Evolutionary conservation across 2,888 invertebrate genomes (phyloP), one percentile per base, ranked within the genome.

Genomic region (Chymomyza amoena): DNA sequence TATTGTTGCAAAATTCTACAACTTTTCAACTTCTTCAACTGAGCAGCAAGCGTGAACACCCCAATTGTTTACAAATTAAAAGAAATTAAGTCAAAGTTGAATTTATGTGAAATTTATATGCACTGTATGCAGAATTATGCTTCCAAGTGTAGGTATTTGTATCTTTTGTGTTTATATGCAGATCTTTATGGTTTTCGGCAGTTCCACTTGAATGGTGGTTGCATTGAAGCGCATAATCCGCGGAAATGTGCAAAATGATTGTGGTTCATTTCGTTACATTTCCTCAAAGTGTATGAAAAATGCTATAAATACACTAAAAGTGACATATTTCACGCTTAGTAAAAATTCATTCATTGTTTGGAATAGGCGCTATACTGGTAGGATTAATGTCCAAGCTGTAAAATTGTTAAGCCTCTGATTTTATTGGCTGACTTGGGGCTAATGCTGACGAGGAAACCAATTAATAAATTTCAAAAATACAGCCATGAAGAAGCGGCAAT

Each of bases 301-400:
- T 72, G 75, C 80, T 90, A 90, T 90, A 90, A 89, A 90, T 89
- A 89, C 69, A 62, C 68, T 66, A 78, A 69, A 87, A 87, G 87
- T 89, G 88, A 82, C 77, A 89, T 74, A 86, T 79, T 80, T 86
- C 79, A 80, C 82, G 87, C 83, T 89, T 89, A 89, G 87, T 90
- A 76, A 72, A 75, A 77, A 72, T 57, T 54, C 67, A 64, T 54
- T n/a, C 54, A 54, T 45, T 45, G 39, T 45, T 45, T 45, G 6
- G 39, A 10, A 4, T 45, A 45, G 13, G 39, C 39, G 39, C 39
- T 10, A 13, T 13, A 39, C 39, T 39, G 13, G 13, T 4, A 45
- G 39, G 39, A 45, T 45, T 45, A 45, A 45, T 45, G 39, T 13
- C 39, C 39, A 45, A 45, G 13, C 13, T 45, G 39, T 45, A 13